Evolutionary conservation across 2,113 vertebrate species (phyloP), one percentile per base, ranked within the genome.

Genomic region (Chamaetylas fuelleborni): DNA sequence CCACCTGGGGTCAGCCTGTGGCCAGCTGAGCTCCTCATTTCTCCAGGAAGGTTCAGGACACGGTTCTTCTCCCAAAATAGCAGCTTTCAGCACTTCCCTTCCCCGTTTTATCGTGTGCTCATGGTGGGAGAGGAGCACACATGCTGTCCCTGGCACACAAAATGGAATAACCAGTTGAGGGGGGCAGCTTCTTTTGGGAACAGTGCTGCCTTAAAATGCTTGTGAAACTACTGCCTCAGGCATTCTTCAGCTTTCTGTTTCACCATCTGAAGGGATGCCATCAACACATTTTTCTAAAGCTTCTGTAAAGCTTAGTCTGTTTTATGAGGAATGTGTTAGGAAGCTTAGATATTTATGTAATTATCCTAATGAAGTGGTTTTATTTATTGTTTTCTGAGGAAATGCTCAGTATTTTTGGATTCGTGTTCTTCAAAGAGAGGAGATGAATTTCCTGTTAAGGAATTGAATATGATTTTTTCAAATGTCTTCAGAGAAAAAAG

Each of bases 401-500:
- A 93, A 78, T 79, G 76, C 79, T 78, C 14, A 26, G 56, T 92
- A 86, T 83, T 94, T 95, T 96, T 94, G 85, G 90, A 70, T 94
- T 45, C 31, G 0, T 19, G 62, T 40, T 90, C 85, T 92, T 95
- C 69, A 86, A 67, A 95, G 67, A 72, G 79, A 77, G 82, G 82
- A 93, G 88, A 67, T 86, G 56, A 86, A 88, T 94, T 96, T 97
- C 90, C 92, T 94, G 86, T 90, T 95, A 76, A 84, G 91, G 47
- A 86, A 76, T 87, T 58, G 71, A 94, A 57, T 91, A n/a, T 87
- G 67, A 90, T 94, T 95, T 93, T 94, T 96, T 86, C 88, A 92
- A 78, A 96, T 94, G 94, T 94, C 96, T 97, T 94, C 72, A 50
- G 94, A 96, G 90, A 67, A 95, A 96, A 95, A 95, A 96, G 95